Evolutionary conservation across 2,888 invertebrate species (phyloP), one percentile per base, ranked within the genome.

Genomic region (Rhamnusium bicolor): DNA sequence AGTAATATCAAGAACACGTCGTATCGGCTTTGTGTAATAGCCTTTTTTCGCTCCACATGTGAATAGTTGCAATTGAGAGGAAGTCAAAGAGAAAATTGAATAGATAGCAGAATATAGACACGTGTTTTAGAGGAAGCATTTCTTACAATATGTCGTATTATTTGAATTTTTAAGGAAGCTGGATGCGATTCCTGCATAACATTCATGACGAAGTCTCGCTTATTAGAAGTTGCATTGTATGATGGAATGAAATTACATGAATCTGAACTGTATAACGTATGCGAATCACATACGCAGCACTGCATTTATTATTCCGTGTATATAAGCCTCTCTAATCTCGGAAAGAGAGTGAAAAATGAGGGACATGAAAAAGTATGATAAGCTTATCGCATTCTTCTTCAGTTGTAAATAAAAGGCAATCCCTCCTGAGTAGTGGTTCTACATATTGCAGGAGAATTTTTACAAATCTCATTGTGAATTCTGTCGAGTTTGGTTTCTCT

Each of bases 261-360:
- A 66, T 29, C 32, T 21, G 53, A 66, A 21, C 14, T 54, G 56
- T 40, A 56, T n/a, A 8, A 19, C 21, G 65, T 63, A 75, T 75
- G 73, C 77, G 32, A 71, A 75, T 77, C 77, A 77, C 77, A 77
- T 63, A 67, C 63, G 56, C 16, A 18, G 56, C n/a, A 47, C 32
- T 60, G 49, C 62, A 74, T 76, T 78, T 73, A 72, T 75, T 77
- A 78, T 77, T 73, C 76, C 69, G 62, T 47, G 69, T 77, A 77
- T 78, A 75, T 63, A 74, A 69, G 61, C 67, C 73, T 67, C 72
- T 76, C 77, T 79, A 79, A 79, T 79, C 79, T 77, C 67, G 72
- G 63, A 56, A 68, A 67, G 68, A 32, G 75, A 24, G 73, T 74
- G 79, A 77, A 76, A 79, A 77, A 79, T 79, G 73, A 51, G 71